phyloP scores from a whole-genome alignment of 2,113 vertebrate species.

The Ammodytes marinus region DNA sequence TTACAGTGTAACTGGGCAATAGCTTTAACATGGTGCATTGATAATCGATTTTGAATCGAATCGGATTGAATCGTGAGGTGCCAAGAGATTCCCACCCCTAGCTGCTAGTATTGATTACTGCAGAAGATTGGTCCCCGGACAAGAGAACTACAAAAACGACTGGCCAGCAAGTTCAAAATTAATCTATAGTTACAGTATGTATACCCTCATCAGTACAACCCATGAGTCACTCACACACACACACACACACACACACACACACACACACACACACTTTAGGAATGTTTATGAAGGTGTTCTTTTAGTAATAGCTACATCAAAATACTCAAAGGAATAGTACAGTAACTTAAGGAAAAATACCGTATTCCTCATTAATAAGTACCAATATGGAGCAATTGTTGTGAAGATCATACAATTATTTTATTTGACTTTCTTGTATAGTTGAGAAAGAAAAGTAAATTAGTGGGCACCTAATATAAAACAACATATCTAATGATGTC shows the following conservation, averaged over 20 bases:
- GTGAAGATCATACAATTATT: background rate
- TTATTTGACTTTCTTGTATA: background rate
- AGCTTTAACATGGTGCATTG: no score
- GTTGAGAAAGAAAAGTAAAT: background rate
- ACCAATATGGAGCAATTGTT: background rate
- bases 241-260: no score
- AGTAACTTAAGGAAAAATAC: background rate
- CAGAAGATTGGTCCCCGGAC: background rate
- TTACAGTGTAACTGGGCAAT: no score
- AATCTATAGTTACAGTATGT: constrained; percentile 8
- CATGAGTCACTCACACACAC: background rate
- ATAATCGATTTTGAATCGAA: no score
- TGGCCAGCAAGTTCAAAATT: background rate
- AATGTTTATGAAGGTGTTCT: no score
- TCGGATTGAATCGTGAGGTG: no score
- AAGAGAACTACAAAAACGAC: background rate
- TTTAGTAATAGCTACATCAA: no score
- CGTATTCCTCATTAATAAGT: background rate
- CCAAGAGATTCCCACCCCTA: no score
- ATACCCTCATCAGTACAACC: background rate
- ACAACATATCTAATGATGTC: background rate
- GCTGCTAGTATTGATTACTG: constrained; percentile 13
- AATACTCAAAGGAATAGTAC: background rate
- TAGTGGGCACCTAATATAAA: background rate
- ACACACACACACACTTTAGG: no score